phyloP scores from a whole-genome alignment of 1,140 invertebrate genomes.

The Pogonomyrmex californicus region DNA sequence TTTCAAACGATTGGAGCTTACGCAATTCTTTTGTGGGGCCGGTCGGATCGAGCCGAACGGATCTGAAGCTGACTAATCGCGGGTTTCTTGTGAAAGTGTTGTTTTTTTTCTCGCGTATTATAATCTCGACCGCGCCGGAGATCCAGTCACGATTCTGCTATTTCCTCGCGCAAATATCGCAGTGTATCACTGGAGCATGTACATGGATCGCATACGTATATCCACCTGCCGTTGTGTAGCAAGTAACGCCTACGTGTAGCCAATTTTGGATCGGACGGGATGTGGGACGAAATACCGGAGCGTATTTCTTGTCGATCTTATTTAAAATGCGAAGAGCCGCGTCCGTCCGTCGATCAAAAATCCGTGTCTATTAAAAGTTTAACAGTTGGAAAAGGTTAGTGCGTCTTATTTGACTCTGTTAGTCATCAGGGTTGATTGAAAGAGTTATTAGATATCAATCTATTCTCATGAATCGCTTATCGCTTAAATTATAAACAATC shows the following conservation, averaged over 20 bases:
- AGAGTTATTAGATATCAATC: slow-evolving; percentile 2
- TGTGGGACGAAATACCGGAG: not conserved
- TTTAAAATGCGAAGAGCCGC: not conserved
- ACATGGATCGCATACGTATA: not conserved
- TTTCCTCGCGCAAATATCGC: slow-evolving; percentile 48
- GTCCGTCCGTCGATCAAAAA: not conserved
- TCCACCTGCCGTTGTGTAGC: not conserved
- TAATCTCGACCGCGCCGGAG: slow-evolving; percentile 2
- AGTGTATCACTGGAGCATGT: not conserved
- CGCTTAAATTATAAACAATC: slow-evolving; percentile 6
- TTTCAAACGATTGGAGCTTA: slow-evolving; percentile 32
- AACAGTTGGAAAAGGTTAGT: too few species aligned
- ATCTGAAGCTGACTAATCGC: slow-evolving; percentile 66
- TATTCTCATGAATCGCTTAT: not conserved
- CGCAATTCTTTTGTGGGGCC: slow-evolving; percentile 29
- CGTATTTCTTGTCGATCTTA: not conserved
- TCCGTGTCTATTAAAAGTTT: not conserved
- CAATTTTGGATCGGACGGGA: slow-evolving; percentile 9
- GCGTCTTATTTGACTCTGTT: not conserved
- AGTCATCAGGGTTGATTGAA: not conserved
- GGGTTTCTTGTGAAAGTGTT: slow-evolving; percentile 61
- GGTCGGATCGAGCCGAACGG: slow-evolving; percentile 7
- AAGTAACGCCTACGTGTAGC: slow-evolving; percentile 1
- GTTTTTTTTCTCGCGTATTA: slow-evolving; percentile 54
- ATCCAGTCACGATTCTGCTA: slow-evolving; percentile 48